Conservation (phyloP, 2,797 vertebrate species). For the Phrynocephalus forsythii region DNA sequence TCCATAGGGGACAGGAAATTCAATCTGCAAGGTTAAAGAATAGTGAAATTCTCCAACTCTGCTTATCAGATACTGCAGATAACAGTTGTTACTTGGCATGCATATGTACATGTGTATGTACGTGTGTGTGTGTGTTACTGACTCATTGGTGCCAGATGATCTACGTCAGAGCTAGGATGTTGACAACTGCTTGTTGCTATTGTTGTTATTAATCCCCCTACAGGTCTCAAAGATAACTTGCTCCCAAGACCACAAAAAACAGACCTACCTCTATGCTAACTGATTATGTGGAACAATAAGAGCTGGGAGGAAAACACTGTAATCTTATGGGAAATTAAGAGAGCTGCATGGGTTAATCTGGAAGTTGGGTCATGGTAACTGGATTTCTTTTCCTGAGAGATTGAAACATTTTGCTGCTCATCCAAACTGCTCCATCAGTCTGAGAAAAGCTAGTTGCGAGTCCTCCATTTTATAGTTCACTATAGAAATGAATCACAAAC, state of each 20-base stretch:
- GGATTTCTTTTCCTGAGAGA: no score
- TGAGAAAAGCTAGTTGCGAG: no score
- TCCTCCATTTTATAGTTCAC: no score
- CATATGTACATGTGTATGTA: no score
- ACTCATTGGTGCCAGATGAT: no score
- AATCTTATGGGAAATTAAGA: neutral
- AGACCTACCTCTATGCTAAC: fast-evolving
- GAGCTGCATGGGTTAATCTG: neutral
- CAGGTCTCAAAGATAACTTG: conserved; percentile 27
- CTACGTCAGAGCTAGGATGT: neutral
- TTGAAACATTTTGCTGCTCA: no score
- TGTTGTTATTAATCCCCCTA: neutral
- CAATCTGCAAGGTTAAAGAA: neutral
- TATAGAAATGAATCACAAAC: no score
- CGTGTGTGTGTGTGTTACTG: no score
- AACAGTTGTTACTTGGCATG: no score
- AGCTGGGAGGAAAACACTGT: neutral
- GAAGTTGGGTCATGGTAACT: no score
- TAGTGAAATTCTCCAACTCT: neutral
- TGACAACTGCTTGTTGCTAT: neutral
- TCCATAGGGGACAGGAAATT: neutral
- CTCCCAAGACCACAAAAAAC: neutral
- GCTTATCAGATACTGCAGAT: conserved; percentile 27
- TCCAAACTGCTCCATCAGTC: no score
- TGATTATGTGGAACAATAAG: conserved; percentile 25